A percentile compares a stretch with the other conserved stretches of the same genome.
These are phyloP conservation scores for Orussus abietinus DNA, from an alignment of 1,140 invertebrate species.

Conservation along the genomic window DNA sequence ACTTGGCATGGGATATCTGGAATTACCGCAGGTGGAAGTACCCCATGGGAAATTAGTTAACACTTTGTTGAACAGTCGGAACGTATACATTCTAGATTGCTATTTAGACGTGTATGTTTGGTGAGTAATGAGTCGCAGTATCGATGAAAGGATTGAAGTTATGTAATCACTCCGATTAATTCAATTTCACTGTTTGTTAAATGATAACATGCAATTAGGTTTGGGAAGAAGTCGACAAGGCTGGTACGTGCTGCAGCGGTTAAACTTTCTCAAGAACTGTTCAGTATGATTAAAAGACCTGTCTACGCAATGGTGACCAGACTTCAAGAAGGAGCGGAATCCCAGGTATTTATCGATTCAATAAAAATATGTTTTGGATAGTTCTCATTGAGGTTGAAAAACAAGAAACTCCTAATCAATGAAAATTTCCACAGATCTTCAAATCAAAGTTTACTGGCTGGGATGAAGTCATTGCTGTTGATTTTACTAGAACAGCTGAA, in stretches of 20 bases:
- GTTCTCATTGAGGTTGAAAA: conserved; percentile 1
- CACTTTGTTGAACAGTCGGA: conserved; percentile 80
- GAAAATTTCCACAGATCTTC: conserved; percentile 75
- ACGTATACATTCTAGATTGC: conserved; percentile 97
- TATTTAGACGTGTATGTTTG: conserved; percentile 97
- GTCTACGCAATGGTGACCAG: conserved; percentile 84
- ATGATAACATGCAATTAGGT: conserved; percentile 58
- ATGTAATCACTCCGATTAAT: neutral
- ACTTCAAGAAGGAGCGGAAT: conserved; percentile 82
- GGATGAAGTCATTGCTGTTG: conserved; percentile 99
- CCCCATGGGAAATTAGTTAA: conserved; percentile 72
- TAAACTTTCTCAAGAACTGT: conserved; percentile 92
- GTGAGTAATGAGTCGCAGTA: conserved; percentile 55
- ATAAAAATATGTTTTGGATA: conserved; percentile 2
- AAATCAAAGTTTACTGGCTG: conserved; percentile 96
- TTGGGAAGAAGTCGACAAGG: conserved; percentile 96
- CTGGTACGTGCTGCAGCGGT: conserved; percentile 93
- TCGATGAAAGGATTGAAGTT: too few species aligned
- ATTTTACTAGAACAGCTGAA: conserved; percentile 97
- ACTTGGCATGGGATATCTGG: conserved; percentile 97
- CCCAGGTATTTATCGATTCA: conserved; percentile 52
- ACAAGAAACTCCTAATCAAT: neutral
- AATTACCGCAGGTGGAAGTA: conserved; percentile 92
- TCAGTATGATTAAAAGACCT: conserved; percentile 87
- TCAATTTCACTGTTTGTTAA: conserved; percentile 2